Evolutionary conservation across 2,888 invertebrate species (phyloP).

Genomic region (Cosmia pyralina): DNA sequence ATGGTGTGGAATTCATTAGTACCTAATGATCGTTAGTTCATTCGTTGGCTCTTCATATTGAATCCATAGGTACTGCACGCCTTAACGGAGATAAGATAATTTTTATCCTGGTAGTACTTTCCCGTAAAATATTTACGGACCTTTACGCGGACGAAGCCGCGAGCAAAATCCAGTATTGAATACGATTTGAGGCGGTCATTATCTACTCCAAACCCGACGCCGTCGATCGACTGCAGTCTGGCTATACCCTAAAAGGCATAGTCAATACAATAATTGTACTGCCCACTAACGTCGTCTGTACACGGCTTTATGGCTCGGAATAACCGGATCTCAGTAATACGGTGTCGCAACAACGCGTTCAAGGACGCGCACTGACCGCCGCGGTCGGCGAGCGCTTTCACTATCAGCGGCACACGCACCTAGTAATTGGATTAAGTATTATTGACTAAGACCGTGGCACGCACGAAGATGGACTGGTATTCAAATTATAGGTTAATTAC

Average conservation of each 20-base stretch:
- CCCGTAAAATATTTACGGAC: no score
- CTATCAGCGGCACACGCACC: constrained; percentile 66
- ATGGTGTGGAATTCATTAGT: not conserved
- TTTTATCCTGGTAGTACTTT: no score
- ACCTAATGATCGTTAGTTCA: no score
- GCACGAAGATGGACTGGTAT: constrained; percentile 34
- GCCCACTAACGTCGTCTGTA: constrained; percentile 26
- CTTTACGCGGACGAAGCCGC: no score
- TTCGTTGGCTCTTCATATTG: no score
- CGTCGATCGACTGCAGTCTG: no score
- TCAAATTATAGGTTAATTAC: constrained; percentile 41
- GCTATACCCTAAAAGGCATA: not conserved
- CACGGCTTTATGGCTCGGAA: constrained; percentile 35
- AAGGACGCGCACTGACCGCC: constrained; percentile 75
- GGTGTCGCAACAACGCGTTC: constrained; percentile 65
- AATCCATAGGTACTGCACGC: no score
- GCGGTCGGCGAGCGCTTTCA: constrained; percentile 69
- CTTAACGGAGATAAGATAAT: no score
- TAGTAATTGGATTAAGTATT: constrained; percentile 63
- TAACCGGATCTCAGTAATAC: constrained; percentile 67
- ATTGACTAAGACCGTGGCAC: constrained; percentile 44
- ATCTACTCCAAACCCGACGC: not conserved
- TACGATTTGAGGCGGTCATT: not conserved
- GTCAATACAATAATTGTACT: constrained; percentile 36
- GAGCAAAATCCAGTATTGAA: no score